phyloP scores from a whole-genome alignment of 2,888 invertebrate genomes.

The Folsomia manolachei region DNA sequence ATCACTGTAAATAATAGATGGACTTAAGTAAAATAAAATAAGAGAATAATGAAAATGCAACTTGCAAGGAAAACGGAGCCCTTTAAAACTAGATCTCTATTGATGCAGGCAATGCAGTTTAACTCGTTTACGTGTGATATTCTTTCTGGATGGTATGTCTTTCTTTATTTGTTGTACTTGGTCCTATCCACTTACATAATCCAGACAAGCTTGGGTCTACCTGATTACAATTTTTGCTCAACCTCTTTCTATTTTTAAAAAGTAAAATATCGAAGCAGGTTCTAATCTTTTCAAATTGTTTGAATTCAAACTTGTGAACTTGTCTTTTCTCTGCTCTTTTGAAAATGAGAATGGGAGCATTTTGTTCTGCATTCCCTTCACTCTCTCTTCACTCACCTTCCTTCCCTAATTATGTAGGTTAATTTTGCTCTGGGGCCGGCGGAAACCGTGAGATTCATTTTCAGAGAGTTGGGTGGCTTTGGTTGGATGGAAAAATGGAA shows the following conservation, averaged over 20 bases:
- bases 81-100: not conserved
- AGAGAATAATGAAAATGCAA: too few species aligned
- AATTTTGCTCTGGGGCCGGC: not conserved
- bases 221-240: not conserved
- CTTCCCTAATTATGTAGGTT: not conserved
- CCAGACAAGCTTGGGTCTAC: too few species aligned
- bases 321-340: not conserved
- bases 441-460: not conserved
- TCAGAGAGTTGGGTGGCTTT: not conserved
- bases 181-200: not conserved
- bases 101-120: too few species aligned
- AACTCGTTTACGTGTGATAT: too few species aligned
- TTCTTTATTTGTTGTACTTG: not conserved
- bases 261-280: not conserved
- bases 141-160: too few species aligned
- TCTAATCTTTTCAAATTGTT: too few species aligned
- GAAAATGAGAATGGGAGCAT: too few species aligned
- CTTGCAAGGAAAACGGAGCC: not conserved
- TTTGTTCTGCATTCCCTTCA: too few species aligned
- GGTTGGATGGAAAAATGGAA: too few species aligned
- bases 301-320: not conserved
- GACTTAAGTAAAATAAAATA: too few species aligned
- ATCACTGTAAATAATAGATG: too few species aligned
- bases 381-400: not conserved
- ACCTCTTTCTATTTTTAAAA: not conserved